Evolutionary conservation across 2,113 vertebrate species (phyloP).

Genomic region (Todiramphus chloris): DNA sequence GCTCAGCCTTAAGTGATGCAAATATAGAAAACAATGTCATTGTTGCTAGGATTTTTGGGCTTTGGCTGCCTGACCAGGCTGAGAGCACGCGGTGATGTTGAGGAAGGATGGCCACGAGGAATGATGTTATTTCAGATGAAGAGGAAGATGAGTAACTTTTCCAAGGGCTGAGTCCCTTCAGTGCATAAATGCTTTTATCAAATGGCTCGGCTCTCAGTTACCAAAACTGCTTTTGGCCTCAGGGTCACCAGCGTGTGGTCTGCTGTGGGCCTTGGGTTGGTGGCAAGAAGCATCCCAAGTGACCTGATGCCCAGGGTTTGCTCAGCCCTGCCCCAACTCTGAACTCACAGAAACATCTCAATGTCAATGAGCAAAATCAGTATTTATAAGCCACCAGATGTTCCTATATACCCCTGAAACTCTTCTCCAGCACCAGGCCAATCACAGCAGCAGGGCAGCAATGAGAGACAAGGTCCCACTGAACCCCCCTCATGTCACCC

Average conservation of each 20-base stretch:
- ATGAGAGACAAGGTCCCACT: rapidly evolving
- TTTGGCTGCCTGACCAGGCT: not conserved
- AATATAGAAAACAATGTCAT: slow-evolving; percentile 34
- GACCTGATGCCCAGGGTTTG: not conserved
- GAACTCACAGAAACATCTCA: not conserved
- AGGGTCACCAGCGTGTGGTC: not conserved
- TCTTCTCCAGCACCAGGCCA: not conserved
- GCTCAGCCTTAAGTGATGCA: slow-evolving; percentile 1
- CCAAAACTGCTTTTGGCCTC: rapidly evolving
- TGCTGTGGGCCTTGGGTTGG: not conserved
- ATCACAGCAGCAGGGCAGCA: not conserved
- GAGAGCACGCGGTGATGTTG: rapidly evolving
- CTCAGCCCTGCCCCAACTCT: not conserved
- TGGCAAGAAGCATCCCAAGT: not conserved
- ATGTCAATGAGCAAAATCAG: rapidly evolving
- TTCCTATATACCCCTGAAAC: not conserved
- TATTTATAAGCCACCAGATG: not conserved
- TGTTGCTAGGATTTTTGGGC: slow-evolving; percentile 32
- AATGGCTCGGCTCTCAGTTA: not conserved
- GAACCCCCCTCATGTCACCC: not conserved
- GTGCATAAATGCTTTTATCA: not conserved
- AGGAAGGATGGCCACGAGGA: not conserved
- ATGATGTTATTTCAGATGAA: not conserved
- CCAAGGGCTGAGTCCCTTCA: not conserved
- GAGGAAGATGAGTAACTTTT: not conserved